phyloP scores from a whole-genome alignment of 2,797 vertebrate species.

The Limnodromus scolopaceus region DNA sequence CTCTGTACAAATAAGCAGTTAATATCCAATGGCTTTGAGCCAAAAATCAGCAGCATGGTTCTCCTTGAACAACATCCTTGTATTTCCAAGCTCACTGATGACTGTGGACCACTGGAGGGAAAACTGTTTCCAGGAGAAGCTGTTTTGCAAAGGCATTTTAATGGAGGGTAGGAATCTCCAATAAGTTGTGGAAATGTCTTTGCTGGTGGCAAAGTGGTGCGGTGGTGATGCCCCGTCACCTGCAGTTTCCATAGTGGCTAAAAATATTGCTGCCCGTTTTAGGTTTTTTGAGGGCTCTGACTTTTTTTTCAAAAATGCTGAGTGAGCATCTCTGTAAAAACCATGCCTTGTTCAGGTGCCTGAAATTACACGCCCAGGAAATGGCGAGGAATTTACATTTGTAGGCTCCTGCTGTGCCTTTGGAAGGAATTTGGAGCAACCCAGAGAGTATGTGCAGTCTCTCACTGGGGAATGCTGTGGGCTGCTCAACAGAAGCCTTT shows the following conservation, averaged over 20 bases:
- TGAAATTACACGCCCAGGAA: not conserved
- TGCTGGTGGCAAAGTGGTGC: not conserved
- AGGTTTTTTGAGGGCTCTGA: not conserved
- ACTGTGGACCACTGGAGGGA: not conserved
- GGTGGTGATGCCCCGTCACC: not conserved
- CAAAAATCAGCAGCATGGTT: not conserved
- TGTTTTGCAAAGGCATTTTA: not conserved
- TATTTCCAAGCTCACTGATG: not conserved
- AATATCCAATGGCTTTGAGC: not conserved
- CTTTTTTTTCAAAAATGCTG: not conserved
- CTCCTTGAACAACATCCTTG: not conserved
- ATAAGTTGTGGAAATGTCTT: not conserved
- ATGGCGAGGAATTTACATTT: not conserved
- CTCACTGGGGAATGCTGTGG: not conserved
- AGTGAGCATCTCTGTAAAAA: not conserved
- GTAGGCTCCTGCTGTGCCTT: not conserved
- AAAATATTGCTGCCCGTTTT: not conserved
- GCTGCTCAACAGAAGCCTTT: not conserved
- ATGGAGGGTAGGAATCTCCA: accelerated
- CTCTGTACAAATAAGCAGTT: not conserved
- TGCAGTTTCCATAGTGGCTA: not conserved
- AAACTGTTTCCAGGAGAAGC: not conserved
- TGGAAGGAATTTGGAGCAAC: not conserved
- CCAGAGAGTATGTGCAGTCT: not conserved
- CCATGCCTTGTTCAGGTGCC: not conserved